A percentile compares a stretch with the other conserved stretches of the same genome.
Evolutionary conservation across 2,888 invertebrate species (phyloP).

Genomic region (Caradrina kadenii): DNA sequence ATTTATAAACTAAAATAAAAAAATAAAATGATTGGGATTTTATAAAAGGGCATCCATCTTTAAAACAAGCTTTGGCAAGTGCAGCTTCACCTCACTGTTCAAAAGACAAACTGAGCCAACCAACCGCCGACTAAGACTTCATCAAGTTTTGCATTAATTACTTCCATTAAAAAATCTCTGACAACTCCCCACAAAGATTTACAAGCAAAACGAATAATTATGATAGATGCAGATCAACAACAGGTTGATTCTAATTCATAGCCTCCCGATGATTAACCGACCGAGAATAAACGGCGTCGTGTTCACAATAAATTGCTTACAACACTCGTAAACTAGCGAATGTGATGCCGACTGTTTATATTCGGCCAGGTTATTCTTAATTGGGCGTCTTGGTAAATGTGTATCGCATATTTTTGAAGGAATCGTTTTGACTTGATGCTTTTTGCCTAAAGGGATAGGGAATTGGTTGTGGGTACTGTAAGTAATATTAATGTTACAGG

Average conservation of each 20-base stretch:
- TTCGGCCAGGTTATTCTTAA: slow-evolving; percentile 66
- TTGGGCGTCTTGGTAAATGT: slow-evolving; percentile 48
- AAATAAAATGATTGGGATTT: no score
- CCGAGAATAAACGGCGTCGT: slow-evolving; percentile 65
- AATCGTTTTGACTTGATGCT: neutral
- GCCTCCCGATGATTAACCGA: slow-evolving; percentile 70
- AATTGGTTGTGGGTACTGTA: neutral
- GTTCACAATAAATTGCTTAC: slow-evolving; percentile 67
- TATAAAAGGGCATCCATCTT: no score
- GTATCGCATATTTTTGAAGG: slow-evolving; percentile 35
- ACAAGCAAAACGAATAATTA: slow-evolving; percentile 61
- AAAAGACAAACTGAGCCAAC: neutral
- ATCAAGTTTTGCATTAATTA: slow-evolving; percentile 1
- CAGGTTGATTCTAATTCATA: slow-evolving; percentile 71
- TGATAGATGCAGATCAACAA: slow-evolving; percentile 66
- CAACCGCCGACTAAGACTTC: no score
- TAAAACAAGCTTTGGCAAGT: no score
- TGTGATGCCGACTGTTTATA: slow-evolving; percentile 68
- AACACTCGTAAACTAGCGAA: slow-evolving; percentile 64
- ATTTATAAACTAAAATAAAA: no score
- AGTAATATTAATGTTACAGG: neutral
- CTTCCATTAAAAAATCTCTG: slow-evolving; percentile 18
- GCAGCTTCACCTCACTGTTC: no score
- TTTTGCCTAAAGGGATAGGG: neutral
- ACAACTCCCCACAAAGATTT: slow-evolving; percentile 29